These are phyloP conservation scores for Crypturellus undulatus DNA, from an alignment of 2,113 vertebrate genomes.

Conservation along the genomic window DNA sequence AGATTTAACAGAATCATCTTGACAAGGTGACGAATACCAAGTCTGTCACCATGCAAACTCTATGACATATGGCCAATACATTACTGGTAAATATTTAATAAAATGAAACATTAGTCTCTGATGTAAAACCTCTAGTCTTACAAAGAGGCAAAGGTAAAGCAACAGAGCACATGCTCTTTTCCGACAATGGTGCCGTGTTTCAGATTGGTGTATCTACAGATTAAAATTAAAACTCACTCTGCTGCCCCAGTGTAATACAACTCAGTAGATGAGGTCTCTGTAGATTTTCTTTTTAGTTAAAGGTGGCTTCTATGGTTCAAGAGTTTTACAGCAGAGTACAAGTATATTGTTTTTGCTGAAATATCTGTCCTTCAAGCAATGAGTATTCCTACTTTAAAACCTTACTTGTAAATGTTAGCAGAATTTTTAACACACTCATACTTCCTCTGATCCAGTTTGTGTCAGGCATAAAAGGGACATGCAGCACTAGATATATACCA, in stretches of 20 bases:
- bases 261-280: constrained; percentile 43
- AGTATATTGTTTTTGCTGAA: not conserved
- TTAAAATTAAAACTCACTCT: constrained; percentile 78
- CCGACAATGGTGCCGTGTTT: constrained; percentile 72
- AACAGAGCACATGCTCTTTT: constrained; percentile 57
- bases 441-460: not conserved
- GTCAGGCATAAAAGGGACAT: not conserved
- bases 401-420: not conserved
- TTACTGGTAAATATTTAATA: constrained; percentile 89
- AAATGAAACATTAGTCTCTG: constrained; percentile 80
- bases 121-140: constrained; percentile 72
- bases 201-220: constrained; percentile 57
- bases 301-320: constrained; percentile 42
- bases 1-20: constrained; percentile 75
- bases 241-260: constrained; percentile 44
- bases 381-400: not conserved
- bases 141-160: constrained; percentile 68
- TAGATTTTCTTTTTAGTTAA: constrained; percentile 69
- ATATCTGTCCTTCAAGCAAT: constrained; percentile 2
- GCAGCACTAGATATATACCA: not conserved
- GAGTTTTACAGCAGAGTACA: constrained; percentile 31
- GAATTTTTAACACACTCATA: not conserved
- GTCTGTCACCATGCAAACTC: constrained; percentile 78
- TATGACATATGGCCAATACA: constrained; percentile 83
- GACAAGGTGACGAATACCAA: constrained; percentile 82